A percentile compares a stretch with the other conserved stretches of the same genome.
These are phyloP conservation scores for Formica exsecta DNA, from an alignment of 1,140 invertebrate genomes.

Conservation along the genomic window DNA sequence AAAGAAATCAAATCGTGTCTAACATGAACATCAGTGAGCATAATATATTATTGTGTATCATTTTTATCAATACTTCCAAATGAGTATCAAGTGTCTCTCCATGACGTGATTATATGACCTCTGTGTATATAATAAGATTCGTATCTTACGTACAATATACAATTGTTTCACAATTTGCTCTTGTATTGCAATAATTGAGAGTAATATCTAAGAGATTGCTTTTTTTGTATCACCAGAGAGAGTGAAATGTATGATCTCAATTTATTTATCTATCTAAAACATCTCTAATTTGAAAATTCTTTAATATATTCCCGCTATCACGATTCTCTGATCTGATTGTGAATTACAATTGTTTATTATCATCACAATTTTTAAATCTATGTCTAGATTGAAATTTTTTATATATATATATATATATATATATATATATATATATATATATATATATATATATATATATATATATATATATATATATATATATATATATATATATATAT, in stretches of 20 bases:
- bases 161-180: constrained; percentile 26
- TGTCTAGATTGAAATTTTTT: constrained; percentile 33
- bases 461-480: too few relatives aligned
- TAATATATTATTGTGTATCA: constrained; percentile 43
- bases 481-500: too few relatives aligned
- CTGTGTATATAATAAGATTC: constrained; percentile 40
- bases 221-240: neutral
- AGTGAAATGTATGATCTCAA: constrained; percentile 36
- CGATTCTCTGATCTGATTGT: neutral
- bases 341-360: constrained; percentile 10
- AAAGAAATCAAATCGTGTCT: constrained; percentile 15
- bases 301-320: neutral
- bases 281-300: neutral
- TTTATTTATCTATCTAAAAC: constrained; percentile 31
- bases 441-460: too few relatives aligned
- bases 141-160: constrained; percentile 40
- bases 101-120: constrained; percentile 47
- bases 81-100: constrained; percentile 56
- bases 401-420: too few relatives aligned
- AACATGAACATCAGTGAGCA: constrained; percentile 15
- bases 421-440: constrained; percentile 33
- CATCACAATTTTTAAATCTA: constrained; percentile 14
- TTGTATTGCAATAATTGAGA: constrained; percentile 10
- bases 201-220: neutral
- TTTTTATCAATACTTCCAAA: constrained; percentile 56